phyloP scores from a whole-genome alignment of 2,797 vertebrate genomes.

The Menidia menidia region DNA sequence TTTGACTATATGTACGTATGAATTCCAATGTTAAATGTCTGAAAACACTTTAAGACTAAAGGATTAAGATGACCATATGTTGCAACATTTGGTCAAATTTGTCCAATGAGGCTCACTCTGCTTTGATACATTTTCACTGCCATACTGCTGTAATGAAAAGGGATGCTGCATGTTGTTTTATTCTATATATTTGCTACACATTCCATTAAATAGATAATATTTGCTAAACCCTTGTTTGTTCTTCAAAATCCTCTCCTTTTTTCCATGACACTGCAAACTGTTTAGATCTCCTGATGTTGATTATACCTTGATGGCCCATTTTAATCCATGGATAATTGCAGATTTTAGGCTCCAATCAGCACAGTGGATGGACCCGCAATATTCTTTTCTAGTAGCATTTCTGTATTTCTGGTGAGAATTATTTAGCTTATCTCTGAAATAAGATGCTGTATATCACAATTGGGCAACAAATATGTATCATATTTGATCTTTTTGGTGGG shows the following conservation, averaged over 20 bases:
- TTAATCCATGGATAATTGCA: not conserved
- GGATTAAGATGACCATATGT: not conserved
- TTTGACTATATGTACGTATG: constrained; percentile 3
- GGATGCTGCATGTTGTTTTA: not conserved
- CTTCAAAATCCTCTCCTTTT: not conserved
- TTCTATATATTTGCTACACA: not conserved
- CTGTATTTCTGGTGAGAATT: not conserved
- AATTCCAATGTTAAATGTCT: constrained; percentile 16
- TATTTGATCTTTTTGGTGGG: constrained; percentile 4
- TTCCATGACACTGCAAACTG: not conserved
- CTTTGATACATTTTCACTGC: constrained; percentile 22
- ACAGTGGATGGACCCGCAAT: not conserved
- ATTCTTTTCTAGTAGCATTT: not conserved
- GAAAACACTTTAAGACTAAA: not conserved
- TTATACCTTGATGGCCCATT: not conserved
- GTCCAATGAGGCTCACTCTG: constrained; percentile 7
- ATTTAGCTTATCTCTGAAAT: not conserved
- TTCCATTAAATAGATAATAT: not conserved
- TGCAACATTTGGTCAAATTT: constrained; percentile 5
- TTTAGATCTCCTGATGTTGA: constrained; percentile 3
- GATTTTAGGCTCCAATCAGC: constrained; percentile 3
- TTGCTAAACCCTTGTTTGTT: not conserved
- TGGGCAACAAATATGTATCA: not conserved
- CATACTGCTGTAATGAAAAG: constrained; percentile 6
- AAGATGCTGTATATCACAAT: not conserved